A percentile compares a stretch with the other conserved stretches of the same genome.
Conservation (phyloP, 2,113 vertebrate species). For the Ailuropoda melanoleuca region DNA sequence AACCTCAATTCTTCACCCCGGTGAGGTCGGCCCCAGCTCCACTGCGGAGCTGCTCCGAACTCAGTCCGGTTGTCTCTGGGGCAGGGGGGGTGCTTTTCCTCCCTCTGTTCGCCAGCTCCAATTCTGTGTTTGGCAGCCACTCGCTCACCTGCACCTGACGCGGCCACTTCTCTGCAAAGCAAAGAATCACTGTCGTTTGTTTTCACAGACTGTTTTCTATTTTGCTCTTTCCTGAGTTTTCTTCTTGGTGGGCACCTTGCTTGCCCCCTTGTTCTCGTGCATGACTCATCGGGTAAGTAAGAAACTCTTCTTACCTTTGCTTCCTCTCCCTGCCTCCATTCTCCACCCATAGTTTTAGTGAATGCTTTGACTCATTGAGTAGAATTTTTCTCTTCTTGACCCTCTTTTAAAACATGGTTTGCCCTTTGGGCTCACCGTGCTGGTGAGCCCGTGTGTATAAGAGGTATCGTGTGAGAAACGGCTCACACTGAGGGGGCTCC, state of each 20-base stretch:
- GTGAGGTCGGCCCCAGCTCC: background rate
- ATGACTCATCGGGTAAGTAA: fast-evolving
- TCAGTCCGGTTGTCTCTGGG: fast-evolving
- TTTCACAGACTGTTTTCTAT: background rate
- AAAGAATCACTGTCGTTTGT: fast-evolving
- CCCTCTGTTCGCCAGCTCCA: fast-evolving
- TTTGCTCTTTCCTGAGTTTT: background rate
- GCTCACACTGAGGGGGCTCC: fast-evolving
- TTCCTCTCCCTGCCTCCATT: fast-evolving
- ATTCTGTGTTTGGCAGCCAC: fast-evolving
- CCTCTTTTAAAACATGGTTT: background rate
- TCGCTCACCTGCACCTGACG: background rate
- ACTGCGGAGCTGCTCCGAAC: fast-evolving
- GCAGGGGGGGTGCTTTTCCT: fast-evolving
- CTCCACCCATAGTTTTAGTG: background rate
- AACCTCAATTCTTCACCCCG: fast-evolving
- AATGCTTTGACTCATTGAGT: fast-evolving
- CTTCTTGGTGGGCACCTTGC: fast-evolving
- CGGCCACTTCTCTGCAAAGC: background rate
- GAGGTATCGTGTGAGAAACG: fast-evolving
- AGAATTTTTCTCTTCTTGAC: background rate
- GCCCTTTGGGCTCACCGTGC: fast-evolving
- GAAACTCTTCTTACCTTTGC: fast-evolving
- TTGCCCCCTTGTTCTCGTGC: fast-evolving
- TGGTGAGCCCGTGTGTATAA: fast-evolving